phyloP scores from a whole-genome alignment of 2,113 vertebrate species.

The Microcebus lehilahytsara region DNA sequence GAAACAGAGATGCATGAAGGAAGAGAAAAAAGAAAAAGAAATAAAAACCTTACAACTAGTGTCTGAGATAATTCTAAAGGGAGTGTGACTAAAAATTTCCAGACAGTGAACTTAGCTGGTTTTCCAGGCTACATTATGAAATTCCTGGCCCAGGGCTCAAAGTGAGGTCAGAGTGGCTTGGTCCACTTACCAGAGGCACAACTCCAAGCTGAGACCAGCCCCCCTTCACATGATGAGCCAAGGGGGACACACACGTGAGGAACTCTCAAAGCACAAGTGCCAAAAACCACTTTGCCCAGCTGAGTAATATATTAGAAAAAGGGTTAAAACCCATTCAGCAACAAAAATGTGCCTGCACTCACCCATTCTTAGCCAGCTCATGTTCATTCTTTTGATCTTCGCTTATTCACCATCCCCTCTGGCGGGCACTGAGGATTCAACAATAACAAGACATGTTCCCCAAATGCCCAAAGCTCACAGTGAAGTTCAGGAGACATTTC shows the following conservation, averaged over 20 bases:
- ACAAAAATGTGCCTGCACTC: not conserved
- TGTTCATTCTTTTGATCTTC: not conserved
- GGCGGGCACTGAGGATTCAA: not conserved
- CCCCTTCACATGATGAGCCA: not conserved
- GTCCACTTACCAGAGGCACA: not conserved
- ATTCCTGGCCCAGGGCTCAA: not conserved
- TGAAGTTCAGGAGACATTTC: not conserved
- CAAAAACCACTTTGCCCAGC: not conserved
- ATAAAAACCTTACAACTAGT: not conserved
- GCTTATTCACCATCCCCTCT: not conserved
- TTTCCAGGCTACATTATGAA: not conserved
- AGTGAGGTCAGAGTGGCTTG: not conserved
- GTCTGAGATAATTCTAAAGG: slow-evolving; percentile 11
- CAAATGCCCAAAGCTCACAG: not conserved
- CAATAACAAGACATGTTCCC: not conserved
- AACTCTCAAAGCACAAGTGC: not conserved
- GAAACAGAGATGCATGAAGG: not conserved
- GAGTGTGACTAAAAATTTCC: not conserved
- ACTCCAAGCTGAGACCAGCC: not conserved
- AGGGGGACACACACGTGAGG: not conserved
- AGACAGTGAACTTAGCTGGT: not conserved
- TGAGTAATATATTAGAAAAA: not conserved
- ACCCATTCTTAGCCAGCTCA: not conserved
- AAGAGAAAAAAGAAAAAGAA: not conserved
- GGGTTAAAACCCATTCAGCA: not conserved